Evolutionary conservation across 2,797 vertebrate genomes (phyloP).

Genomic region (Podarcis siculus): DNA sequence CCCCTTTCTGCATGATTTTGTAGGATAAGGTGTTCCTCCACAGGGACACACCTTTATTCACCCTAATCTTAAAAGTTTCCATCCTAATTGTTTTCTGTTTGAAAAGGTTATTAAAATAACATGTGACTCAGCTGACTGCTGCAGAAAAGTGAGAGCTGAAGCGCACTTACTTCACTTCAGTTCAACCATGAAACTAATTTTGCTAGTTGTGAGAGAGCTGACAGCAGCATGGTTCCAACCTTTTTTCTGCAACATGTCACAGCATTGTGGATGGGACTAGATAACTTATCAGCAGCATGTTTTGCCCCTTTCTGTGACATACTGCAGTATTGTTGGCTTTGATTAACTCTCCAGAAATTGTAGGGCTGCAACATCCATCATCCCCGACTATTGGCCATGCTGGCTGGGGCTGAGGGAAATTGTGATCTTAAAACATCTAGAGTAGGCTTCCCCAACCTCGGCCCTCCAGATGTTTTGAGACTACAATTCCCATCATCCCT

Average conservation of each 20-base stretch:
- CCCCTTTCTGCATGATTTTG: background rate
- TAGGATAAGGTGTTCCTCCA: slow-evolving; percentile 48
- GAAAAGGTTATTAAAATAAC: background rate
- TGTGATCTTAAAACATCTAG: too few relatives aligned
- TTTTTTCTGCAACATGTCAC: background rate
- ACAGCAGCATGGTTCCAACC: background rate
- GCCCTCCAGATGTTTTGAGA: too few relatives aligned
- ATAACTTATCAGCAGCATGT: background rate
- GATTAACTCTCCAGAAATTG: background rate
- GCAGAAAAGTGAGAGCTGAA: background rate
- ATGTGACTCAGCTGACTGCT: slow-evolving; percentile 30
- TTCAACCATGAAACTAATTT: background rate
- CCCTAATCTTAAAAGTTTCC: slow-evolving; percentile 47
- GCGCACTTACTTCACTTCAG: background rate
- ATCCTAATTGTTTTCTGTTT: slow-evolving; percentile 51
- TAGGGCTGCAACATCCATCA: too few relatives aligned
- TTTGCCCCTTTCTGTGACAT: background rate
- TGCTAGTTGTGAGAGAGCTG: slow-evolving; percentile 3
- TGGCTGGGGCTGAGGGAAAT: too few relatives aligned
- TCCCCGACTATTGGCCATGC: too few relatives aligned
- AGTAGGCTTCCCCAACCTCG: too few relatives aligned
- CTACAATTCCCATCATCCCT: too few relatives aligned
- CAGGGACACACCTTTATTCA: slow-evolving; percentile 60
- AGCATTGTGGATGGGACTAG: background rate
- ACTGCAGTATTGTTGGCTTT: background rate